Conservation (phyloP, 2,888 invertebrate species). For the Phyllotreta striolata region DNA sequence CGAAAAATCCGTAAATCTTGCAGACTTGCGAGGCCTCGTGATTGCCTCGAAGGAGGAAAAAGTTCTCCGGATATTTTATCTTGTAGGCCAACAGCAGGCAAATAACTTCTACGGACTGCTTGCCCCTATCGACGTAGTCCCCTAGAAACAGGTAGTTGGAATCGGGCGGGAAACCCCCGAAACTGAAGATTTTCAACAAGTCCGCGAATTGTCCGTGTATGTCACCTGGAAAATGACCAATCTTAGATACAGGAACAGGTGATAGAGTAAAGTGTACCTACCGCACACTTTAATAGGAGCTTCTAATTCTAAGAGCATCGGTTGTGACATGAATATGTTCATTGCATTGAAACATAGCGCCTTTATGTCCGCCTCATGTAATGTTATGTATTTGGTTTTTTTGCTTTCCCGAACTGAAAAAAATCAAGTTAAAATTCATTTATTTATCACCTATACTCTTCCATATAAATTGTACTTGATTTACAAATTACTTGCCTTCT, state of each 20-base stretch:
- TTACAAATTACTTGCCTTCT: too few species aligned
- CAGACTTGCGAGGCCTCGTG: constrained; percentile 74
- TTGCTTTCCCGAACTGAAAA: constrained; percentile 46
- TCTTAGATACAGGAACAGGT: neutral
- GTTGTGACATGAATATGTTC: constrained; percentile 52
- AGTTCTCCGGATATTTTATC: constrained; percentile 75
- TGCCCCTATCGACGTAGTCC: constrained; percentile 71
- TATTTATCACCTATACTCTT: neutral
- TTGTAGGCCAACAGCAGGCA: constrained; percentile 72
- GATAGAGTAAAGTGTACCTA: constrained; percentile 40
- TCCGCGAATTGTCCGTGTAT: constrained; percentile 73
- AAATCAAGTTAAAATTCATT: constrained; percentile 8
- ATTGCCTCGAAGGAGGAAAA: constrained; percentile 72
- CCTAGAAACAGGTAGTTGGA: constrained; percentile 72
- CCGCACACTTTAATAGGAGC: constrained; percentile 55
- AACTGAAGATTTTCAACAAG: constrained; percentile 68
- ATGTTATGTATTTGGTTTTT: constrained; percentile 46
- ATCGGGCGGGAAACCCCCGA: constrained; percentile 73
- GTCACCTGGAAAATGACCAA: constrained; percentile 61
- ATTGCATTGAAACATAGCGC: constrained; percentile 50
- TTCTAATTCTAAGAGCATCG: constrained; percentile 55
- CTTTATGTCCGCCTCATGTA: constrained; percentile 51
- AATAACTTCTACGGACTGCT: constrained; percentile 71
- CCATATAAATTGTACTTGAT: too few species aligned
- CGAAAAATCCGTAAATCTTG: constrained; percentile 71